Conservation (phyloP, 2,888 invertebrate species). For the Beris chalybata region DNA sequence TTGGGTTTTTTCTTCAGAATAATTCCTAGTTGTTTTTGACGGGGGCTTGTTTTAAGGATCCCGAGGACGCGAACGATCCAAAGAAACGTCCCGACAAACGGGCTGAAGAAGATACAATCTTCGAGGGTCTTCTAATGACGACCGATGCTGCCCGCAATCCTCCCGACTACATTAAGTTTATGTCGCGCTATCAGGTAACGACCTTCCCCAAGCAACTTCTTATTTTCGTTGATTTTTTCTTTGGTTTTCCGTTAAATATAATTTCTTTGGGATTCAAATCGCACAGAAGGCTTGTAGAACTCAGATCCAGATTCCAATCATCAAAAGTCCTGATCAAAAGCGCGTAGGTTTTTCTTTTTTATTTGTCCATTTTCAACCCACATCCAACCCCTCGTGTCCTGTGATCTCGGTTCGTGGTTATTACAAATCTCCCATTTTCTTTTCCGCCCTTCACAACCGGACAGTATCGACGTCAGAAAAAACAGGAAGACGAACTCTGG, state of each 20-base stretch:
- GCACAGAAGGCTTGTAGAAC: conserved; percentile 25
- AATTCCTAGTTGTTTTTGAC: too few relatives aligned
- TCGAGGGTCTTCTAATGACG: conserved; percentile 51
- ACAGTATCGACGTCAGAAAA: conserved; percentile 50
- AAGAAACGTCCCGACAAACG: too few relatives aligned
- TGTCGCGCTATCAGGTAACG: conserved; percentile 53
- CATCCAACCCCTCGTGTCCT: too few relatives aligned
- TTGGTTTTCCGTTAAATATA: conserved; percentile 12
- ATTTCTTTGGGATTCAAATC: not conserved
- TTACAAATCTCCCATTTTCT: not conserved
- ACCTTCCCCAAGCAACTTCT: not conserved
- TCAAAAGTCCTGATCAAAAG: conserved; percentile 14
- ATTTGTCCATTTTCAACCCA: not conserved
- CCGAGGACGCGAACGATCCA: not conserved
- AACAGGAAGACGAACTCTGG: conserved; percentile 54
- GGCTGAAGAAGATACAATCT: conserved; percentile 33
- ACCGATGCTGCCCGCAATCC: conserved; percentile 51
- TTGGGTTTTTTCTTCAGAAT: not conserved
- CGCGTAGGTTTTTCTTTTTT: conserved; percentile 10
- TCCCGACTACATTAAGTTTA: conserved; percentile 52
- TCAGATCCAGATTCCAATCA: conserved; percentile 2
- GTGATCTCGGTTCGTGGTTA: not conserved
- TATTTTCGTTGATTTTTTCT: not conserved
- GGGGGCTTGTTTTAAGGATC: too few relatives aligned
- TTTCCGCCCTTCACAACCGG: not conserved